Evolutionary conservation across 2,113 vertebrate genomes (phyloP).

Genomic region (Dicrurus megarhynchus): DNA sequence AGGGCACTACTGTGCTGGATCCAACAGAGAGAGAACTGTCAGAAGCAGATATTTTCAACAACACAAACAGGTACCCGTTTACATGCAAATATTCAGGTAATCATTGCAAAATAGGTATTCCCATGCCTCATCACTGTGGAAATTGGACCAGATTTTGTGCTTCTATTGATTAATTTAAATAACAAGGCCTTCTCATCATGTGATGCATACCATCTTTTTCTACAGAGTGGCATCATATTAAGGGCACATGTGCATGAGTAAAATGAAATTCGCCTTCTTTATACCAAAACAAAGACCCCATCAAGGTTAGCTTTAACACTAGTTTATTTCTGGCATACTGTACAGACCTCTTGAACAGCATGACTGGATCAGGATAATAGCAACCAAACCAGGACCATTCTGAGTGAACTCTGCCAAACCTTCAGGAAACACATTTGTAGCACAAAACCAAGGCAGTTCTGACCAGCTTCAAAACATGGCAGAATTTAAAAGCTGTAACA

Average conservation of each 20-base stretch:
- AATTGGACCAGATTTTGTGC: not conserved
- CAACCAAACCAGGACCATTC: not conserved
- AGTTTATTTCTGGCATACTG: not conserved
- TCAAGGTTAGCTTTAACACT: not conserved
- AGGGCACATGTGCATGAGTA: accelerated
- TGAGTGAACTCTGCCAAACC: not conserved
- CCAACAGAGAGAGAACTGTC: not conserved
- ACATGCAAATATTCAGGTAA: not conserved
- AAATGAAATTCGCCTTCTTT: not conserved
- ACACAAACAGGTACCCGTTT: not conserved
- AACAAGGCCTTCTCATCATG: not conserved
- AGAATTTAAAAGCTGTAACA: not conserved
- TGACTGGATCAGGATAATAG: not conserved
- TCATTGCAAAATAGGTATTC: not conserved
- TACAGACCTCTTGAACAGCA: not conserved
- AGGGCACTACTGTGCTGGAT: not conserved
- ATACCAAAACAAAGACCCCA: not conserved
- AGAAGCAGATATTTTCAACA: not conserved
- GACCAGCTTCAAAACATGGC: not conserved
- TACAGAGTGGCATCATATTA: not conserved
- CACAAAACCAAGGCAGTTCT: not conserved
- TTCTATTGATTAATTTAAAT: not conserved
- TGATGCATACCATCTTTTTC: not conserved
- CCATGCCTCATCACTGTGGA: not conserved
- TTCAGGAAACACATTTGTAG: not conserved